A percentile compares a stretch with the other conserved stretches of the same genome.
These are phyloP conservation scores for Scylla paramamosain DNA, from an alignment of 1,140 invertebrate species.

Conservation along the genomic window DNA sequence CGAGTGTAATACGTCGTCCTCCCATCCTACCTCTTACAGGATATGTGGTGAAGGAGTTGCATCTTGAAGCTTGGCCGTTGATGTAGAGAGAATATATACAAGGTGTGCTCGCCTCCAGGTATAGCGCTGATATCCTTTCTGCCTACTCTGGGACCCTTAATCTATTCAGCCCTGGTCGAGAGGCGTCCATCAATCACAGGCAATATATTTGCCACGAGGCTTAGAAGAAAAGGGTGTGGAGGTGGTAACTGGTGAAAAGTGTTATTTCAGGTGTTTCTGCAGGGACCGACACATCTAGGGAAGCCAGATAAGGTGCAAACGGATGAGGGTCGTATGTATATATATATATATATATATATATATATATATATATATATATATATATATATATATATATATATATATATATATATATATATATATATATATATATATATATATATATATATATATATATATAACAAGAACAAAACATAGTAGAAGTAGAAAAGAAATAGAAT, in stretches of 20 bases:
- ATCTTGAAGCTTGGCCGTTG: too few relatives aligned
- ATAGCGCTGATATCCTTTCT: background rate
- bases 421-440: background rate
- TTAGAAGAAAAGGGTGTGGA: too few relatives aligned
- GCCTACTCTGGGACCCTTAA: background rate
- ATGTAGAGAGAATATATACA: too few relatives aligned
- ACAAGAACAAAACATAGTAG: background rate
- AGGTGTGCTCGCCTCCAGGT: background rate
- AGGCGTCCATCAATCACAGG: too few relatives aligned
- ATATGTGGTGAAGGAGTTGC: too few relatives aligned
- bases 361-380: background rate
- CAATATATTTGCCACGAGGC: too few relatives aligned
- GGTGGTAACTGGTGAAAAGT: too few relatives aligned
- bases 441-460: too few relatives aligned
- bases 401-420: background rate
- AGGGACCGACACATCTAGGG: too few relatives aligned
- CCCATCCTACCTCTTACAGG: too few relatives aligned
- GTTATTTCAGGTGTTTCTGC: too few relatives aligned
- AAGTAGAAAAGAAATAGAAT: background rate
- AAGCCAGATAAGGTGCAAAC: background rate
- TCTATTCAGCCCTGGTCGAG: background rate
- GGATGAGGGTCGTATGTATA: background rate
- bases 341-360: background rate
- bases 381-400: background rate
- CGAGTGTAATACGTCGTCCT: background rate